Base-by-base conservation (phyloP, 37 sponge, comb jelly and placozoan genomes). In the Amphimedon queenslandica region DNA sequence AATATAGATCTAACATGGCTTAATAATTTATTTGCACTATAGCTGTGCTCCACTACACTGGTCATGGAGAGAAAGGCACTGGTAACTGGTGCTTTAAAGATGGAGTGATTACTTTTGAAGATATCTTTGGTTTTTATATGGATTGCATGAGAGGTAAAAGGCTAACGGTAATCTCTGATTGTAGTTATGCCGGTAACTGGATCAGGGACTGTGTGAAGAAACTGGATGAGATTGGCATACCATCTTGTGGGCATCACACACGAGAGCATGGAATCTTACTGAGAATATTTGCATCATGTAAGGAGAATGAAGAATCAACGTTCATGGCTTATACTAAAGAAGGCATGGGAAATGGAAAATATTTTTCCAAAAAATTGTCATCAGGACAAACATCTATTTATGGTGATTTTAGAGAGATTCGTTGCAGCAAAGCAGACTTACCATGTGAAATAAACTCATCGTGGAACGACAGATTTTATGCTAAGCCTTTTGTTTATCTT, bases 81-180 rank as follows among this genome's bases (percentile, higher is more conserved):
- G 79, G 86, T 41, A 72, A 78, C 58, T 78, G 79, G 86, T 72
- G 79, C 60, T 73, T 85, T 40, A 42, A 69, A 65, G 86, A 78
- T 71, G 79, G 79, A 37, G 37, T 40, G n/a, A 73, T 85, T 16
- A 43, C 57, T 35, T 78, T 85, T 21, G 57, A 71, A 53, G 86
- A 85, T 24, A 73, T 85, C 32, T 72, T 79, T 30, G 47, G 42
- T 51, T 55, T 85, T 34, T 85, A 85, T 35, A 37, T 47, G 36
- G 30, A 35, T 13, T 30, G 35, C 56, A 70, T 78, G 57, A 56
- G 34, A 10, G 72, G 67, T 8, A 72, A 73, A 30, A 27, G 64
- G 28, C 86, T 85, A 16, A 43, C 57, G 55, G 66, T 85, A n/a
- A 60, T 79, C 20, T 25, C 63, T 55, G 86, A 85, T 41, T 85